Conservation (phyloP, 1,140 invertebrate genomes). For the Thaumatotibia leucotreta region DNA sequence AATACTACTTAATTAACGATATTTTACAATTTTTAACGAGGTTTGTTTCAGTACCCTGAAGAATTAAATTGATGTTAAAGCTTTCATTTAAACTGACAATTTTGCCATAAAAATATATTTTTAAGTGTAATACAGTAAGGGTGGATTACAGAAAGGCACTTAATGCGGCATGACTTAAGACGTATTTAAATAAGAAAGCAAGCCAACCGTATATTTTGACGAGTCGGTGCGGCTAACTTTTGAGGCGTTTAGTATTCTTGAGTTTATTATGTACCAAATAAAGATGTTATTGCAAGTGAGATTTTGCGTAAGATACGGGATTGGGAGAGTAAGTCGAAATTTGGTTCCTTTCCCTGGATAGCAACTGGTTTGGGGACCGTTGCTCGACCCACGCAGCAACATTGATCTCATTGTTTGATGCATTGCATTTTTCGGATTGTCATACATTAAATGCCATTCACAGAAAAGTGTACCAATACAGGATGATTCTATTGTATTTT, state of each 20-base stretch:
- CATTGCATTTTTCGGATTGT: constrained; percentile 58
- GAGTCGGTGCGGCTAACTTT: neutral
- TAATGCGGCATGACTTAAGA: neutral
- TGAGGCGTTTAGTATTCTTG: neutral
- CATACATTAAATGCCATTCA: constrained; percentile 35
- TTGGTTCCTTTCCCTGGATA: constrained; percentile 31
- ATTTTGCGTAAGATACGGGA: neutral
- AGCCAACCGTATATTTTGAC: neutral
- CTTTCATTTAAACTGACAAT: neutral
- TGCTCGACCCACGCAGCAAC: constrained; percentile 43
- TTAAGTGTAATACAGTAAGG: neutral
- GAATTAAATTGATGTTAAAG: neutral
- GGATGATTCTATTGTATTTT: constrained; percentile 28
- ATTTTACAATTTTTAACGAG: too few relatives aligned
- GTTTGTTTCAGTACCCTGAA: neutral
- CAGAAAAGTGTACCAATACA: constrained; percentile 33
- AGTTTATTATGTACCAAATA: neutral
- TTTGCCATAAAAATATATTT: neutral
- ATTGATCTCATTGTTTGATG: constrained; percentile 50
- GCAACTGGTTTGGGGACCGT: constrained; percentile 64
- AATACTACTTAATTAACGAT: too few relatives aligned
- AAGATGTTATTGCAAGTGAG: neutral
- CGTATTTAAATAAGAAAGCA: neutral
- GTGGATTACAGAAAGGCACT: neutral
- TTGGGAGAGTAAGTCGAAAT: constrained; percentile 19